Evolutionary conservation across 2,113 vertebrate genomes (phyloP).

Genomic region (Phylloscopus trochiloides): DNA sequence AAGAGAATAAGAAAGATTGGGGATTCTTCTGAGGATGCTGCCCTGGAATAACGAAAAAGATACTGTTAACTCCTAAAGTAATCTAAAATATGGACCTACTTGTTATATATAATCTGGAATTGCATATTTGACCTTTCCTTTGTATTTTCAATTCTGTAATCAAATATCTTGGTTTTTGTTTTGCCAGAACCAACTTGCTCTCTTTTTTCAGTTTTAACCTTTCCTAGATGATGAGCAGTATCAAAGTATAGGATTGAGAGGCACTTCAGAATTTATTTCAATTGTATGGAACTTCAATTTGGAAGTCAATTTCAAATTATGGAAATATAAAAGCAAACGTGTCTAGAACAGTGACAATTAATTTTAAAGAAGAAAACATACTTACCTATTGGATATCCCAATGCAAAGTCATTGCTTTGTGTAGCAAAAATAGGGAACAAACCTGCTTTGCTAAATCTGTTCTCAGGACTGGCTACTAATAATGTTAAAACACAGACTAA

Average conservation of each 20-base stretch:
- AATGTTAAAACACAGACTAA: constrained; percentile 88
- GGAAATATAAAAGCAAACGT: not conserved
- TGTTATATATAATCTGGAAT: not conserved
- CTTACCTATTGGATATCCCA: constrained; percentile 98
- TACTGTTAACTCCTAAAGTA: not conserved
- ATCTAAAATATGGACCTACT: not conserved
- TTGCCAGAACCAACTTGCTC: not conserved
- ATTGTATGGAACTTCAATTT: not conserved
- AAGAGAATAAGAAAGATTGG: not conserved
- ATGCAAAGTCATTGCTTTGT: constrained; percentile 98
- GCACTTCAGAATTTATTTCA: not conserved
- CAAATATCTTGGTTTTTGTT: not conserved
- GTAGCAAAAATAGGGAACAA: constrained; percentile 98
- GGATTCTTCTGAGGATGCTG: not conserved
- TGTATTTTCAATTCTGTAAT: not conserved
- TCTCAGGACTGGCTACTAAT: constrained; percentile 84
- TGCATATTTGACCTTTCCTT: not conserved
- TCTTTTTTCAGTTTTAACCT: not conserved
- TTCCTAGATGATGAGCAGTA: not conserved
- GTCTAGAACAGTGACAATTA: not conserved
- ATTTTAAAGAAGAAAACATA: constrained; percentile 7
- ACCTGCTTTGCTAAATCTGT: constrained; percentile 91
- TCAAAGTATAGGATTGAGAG: not conserved
- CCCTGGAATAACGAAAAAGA: not conserved
- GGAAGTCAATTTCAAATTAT: not conserved